phyloP scores from a whole-genome alignment of 1,140 invertebrate genomes.

The Ooceraea biroi region DNA sequence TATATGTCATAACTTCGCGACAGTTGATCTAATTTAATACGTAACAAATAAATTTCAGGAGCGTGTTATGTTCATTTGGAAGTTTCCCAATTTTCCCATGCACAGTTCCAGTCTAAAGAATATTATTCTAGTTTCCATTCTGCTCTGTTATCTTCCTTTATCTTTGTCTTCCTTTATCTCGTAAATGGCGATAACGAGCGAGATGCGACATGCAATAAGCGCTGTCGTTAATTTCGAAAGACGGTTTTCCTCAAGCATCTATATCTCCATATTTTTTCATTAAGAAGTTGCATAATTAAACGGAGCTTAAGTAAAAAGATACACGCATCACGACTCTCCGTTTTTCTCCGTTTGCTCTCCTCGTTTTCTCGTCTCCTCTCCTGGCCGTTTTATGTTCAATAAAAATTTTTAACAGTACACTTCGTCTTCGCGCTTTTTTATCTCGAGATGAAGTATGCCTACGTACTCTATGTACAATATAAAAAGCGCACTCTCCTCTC shows the following conservation, averaged over 20 bases:
- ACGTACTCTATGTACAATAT: conserved; percentile 1
- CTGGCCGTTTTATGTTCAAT: neutral
- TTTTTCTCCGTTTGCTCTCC: neutral
- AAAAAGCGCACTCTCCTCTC: conserved; percentile 22
- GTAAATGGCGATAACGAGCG: conserved; percentile 39
- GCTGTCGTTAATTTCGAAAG: conserved; percentile 49
- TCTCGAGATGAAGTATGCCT: neutral
- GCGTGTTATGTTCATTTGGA: neutral
- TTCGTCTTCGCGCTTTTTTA: neutral
- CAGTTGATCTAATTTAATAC: neutral
- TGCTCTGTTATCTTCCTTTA: neutral
- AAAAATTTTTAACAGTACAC: conserved; percentile 18
- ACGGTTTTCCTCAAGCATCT: conserved; percentile 10
- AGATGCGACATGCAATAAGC: conserved; percentile 15
- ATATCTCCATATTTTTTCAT: conserved; percentile 25
- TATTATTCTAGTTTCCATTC: conserved; percentile 21
- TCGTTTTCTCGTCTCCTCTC: too few species aligned
- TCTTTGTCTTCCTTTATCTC: neutral
- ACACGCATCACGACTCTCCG: neutral
- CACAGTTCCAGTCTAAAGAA: neutral
- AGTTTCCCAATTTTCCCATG: neutral
- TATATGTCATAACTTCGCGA: neutral
- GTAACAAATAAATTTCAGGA: conserved; percentile 12
- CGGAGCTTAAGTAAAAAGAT: conserved; percentile 12
- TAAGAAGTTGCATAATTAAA: conserved; percentile 43